These are phyloP conservation scores for Cottoperca gobio DNA, from an alignment of 2,797 vertebrate genomes.

Conservation along the genomic window DNA sequence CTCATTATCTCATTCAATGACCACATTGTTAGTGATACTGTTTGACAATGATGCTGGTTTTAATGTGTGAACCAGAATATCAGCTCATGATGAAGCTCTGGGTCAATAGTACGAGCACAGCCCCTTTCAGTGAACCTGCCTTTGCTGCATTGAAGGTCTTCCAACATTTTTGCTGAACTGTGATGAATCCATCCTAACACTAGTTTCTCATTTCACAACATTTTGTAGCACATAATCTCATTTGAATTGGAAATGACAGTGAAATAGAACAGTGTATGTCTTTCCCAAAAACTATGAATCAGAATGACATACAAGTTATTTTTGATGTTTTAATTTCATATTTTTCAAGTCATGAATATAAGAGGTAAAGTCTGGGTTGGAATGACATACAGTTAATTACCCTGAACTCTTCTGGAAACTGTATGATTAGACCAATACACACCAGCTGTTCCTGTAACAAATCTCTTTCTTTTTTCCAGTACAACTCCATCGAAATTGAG, in stretches of 20 bases:
- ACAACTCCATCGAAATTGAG: conserved; percentile 61
- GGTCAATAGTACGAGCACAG: conserved; percentile 13
- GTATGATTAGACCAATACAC: background rate
- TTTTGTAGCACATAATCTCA: background rate
- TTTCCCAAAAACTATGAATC: too few species aligned
- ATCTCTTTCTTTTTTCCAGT: conserved; percentile 58
- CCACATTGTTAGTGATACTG: background rate
- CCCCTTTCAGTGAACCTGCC: background rate
- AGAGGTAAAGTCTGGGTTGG: background rate
- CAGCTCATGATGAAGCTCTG: background rate
- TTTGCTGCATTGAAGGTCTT: background rate
- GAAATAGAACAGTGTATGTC: background rate
- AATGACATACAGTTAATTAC: background rate
- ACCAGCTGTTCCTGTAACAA: background rate
- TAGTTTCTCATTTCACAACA: background rate
- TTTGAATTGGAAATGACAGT: background rate
- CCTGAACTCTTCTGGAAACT: background rate
- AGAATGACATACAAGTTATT: too few species aligned
- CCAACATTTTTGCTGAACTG: background rate
- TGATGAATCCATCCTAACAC: background rate
- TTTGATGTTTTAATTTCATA: background rate
- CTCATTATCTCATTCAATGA: background rate
- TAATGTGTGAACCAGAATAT: background rate
- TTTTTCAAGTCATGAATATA: background rate
- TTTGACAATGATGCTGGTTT: background rate